Base-by-base conservation (phyloP, 2,888 invertebrate species). In the Luperina nickerlii region DNA sequence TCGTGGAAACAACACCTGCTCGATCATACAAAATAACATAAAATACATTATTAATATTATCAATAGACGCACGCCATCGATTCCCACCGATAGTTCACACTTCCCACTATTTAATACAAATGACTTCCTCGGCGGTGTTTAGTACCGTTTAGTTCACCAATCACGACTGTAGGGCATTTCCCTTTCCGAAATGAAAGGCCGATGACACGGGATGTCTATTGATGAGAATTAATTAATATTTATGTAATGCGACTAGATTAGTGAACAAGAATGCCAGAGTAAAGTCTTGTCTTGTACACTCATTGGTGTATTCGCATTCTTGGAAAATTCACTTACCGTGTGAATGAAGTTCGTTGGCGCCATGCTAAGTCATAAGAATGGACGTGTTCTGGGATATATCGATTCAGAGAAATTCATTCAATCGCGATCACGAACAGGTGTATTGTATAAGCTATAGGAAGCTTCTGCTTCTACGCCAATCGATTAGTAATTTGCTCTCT, bases 131-230 rank as follows among this genome's bases (percentile, higher is more conserved):
- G 71, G 73, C 70, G 76, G 84, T 83, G 76, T 86, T 86, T 85
- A 87, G 81, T 75, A 73, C 75, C 85, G 87, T 88, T 93, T 90
- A 88, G 89, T 70, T 88, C 75, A 80, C 91, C 68, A 82, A 88
- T 92, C 93, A 93, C 93, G 93, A 85, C 70, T 87, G 87, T 90
- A 90, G 89, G 89, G 87, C 90, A 92, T 92, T 93, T 92, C 92
- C 92, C 90, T 89, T 91, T 91, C 91, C 92, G 87, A 92, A 90
- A 88, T 84, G 79, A 82, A 72, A 88, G 93, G 92, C 88, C 91
- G 91, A 90, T 91, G 93, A 91, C 91, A 91, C 93, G 90, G 93
- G 93, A 93, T 90, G 90, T 81, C 32, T 72, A 79, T 75, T 74
- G 75, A 54, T 76, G 45, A 67, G 81, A 74, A 81, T 80, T 76